Conservation (phyloP, 2,888 invertebrate species). For the Nycteola revayana region DNA sequence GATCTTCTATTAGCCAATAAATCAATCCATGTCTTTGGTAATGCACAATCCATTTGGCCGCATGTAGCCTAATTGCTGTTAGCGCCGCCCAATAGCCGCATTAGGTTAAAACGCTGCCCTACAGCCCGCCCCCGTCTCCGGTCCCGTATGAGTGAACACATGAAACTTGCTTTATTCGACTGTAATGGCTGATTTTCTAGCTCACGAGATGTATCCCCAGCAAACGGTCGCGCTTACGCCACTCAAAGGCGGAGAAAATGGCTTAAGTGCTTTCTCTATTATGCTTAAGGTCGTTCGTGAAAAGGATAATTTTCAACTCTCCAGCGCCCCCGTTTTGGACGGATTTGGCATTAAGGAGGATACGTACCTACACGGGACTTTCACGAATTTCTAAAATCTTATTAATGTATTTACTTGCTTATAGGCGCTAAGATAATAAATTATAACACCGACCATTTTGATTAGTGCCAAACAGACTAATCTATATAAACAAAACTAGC, state of each 20-base stretch:
- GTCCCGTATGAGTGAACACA: slow-evolving; percentile 39
- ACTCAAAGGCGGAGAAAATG: slow-evolving; percentile 82
- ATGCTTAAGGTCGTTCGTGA: slow-evolving; percentile 81
- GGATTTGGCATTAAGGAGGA: slow-evolving; percentile 52
- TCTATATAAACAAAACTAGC: too few species aligned
- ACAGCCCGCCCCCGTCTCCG: slow-evolving; percentile 46
- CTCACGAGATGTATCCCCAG: slow-evolving; percentile 73
- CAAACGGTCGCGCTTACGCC: slow-evolving; percentile 79
- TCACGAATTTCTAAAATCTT: too few species aligned
- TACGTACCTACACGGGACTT: too few species aligned
- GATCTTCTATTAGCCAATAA: slow-evolving; percentile 58
- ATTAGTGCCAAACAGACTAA: too few species aligned
- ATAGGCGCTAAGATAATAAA: too few species aligned
- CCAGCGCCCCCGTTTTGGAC: slow-evolving; percentile 60
- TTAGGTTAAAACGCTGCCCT: slow-evolving; percentile 64
- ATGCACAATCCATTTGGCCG: slow-evolving; percentile 79
- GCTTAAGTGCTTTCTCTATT: slow-evolving; percentile 83
- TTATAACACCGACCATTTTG: too few species aligned
- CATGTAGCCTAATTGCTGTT: slow-evolving; percentile 77
- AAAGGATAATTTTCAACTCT: slow-evolving; percentile 82
- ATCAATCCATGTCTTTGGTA: slow-evolving; percentile 77
- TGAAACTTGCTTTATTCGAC: slow-evolving; percentile 59
- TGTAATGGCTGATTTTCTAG: slow-evolving; percentile 80
- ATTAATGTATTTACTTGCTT: too few species aligned
- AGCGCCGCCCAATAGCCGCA: slow-evolving; percentile 77